Conservation (phyloP, 2,113 vertebrate species). For the Lates calcarifer region DNA sequence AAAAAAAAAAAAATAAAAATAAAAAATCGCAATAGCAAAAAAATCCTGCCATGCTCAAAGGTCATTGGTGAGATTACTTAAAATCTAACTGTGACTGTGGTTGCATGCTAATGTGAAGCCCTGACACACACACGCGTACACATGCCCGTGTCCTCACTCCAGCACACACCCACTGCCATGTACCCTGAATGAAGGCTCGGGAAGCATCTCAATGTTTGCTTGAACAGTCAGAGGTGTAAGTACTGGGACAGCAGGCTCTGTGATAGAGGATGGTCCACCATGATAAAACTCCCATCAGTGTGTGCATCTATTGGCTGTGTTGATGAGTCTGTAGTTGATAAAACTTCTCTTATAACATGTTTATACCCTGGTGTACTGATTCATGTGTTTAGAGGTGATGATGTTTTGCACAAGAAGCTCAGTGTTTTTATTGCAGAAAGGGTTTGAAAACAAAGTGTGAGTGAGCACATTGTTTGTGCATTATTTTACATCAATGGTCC, state of each 20-base stretch:
- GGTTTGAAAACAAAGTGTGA: background rate
- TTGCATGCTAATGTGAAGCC: constrained; percentile 28
- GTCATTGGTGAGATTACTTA: constrained; percentile 59
- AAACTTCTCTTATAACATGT: background rate
- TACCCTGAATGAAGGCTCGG: constrained; percentile 71
- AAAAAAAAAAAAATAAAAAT: too few species aligned
- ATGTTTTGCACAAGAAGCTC: background rate
- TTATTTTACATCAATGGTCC: constrained; percentile 17
- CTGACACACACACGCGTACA: background rate
- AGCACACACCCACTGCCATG: constrained; percentile 17
- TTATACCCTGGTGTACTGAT: background rate
- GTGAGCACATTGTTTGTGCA: background rate
- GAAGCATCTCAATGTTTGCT: constrained; percentile 58
- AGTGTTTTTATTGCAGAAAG: background rate
- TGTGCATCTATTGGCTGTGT: background rate
- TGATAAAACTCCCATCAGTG: background rate
- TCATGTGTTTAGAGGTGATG: background rate
- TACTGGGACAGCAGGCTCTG: constrained; percentile 58
- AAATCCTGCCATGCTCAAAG: constrained; percentile 21
- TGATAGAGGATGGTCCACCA: background rate
- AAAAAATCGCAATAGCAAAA: too few species aligned
- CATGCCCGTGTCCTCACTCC: background rate
- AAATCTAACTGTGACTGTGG: constrained; percentile 15
- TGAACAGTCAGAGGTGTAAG: constrained; percentile 44
- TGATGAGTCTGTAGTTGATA: background rate